These are phyloP conservation scores for Salticus scenicus DNA, from an alignment of 2,888 invertebrate genomes.

Conservation along the genomic window DNA sequence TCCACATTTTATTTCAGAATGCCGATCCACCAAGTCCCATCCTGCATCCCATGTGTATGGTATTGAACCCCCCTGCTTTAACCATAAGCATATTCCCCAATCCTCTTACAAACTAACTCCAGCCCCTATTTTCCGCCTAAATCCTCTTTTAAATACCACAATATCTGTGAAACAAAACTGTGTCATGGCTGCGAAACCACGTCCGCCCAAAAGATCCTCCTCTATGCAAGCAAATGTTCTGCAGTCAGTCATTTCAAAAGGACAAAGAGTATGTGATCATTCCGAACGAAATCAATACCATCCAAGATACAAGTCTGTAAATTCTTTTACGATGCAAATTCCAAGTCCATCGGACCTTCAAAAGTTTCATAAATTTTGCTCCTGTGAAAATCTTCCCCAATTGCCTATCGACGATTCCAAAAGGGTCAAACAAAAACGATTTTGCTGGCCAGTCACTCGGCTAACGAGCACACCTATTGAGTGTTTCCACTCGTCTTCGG, in stretches of 20 bases:
- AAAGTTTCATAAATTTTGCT: background rate
- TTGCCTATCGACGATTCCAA: too few species aligned
- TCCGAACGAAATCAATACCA: too few species aligned
- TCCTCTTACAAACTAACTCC: background rate
- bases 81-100: constrained; percentile 48
- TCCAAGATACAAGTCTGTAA: too few species aligned
- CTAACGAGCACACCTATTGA: too few species aligned
- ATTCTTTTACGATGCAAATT: too few species aligned
- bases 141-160: background rate
- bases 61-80: constrained; percentile 31
- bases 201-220: constrained; percentile 29
- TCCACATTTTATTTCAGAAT: constrained; percentile 31
- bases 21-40: constrained; percentile 1
- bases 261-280: background rate
- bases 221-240: background rate
- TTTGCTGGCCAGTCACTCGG: too few species aligned
- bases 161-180: background rate
- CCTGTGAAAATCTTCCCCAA: background rate
- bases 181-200: background rate
- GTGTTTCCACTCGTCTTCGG: too few species aligned
- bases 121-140: constrained; percentile 4
- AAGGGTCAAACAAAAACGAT: too few species aligned
- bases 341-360: background rate
- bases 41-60: constrained; percentile 25
- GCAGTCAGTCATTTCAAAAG: background rate